Percentiles rank a stretch among this genome's conserved stretches.
phyloP scores from a whole-genome alignment of 2,888 invertebrate species.

The Morinoia aosen region DNA sequence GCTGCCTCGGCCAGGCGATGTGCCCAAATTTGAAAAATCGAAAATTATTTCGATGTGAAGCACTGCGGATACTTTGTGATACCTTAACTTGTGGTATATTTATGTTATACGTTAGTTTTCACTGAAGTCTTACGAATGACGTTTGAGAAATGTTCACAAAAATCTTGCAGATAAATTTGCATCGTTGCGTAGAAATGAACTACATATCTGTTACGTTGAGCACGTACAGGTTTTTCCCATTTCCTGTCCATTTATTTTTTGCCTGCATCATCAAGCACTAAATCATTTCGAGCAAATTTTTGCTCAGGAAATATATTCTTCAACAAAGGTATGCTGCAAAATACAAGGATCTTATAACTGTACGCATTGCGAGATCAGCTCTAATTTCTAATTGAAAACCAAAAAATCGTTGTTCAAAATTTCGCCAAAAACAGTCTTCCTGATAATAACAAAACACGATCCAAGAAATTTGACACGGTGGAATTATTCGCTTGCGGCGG shows the following conservation, averaged over 20 bases:
- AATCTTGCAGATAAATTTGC: background rate
- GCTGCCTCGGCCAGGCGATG: no score
- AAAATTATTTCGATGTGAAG: no score
- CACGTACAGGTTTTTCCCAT: background rate
- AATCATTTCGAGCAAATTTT: background rate
- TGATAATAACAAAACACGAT: background rate
- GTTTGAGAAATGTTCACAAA: background rate
- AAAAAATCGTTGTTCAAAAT: background rate
- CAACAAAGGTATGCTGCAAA: background rate
- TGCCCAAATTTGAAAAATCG: no score
- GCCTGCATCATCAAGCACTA: background rate
- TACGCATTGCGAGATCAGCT: background rate
- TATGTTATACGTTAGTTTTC: background rate
- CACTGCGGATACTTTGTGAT: no score
- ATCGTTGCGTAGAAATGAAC: background rate
- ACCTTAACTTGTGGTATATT: no score
- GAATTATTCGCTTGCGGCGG: background rate
- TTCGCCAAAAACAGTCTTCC: background rate
- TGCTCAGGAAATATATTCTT: background rate
- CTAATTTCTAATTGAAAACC: background rate
- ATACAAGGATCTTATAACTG: background rate
- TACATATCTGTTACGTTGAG: background rate
- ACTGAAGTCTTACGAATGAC: background rate
- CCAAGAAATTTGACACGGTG: background rate
- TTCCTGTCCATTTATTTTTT: background rate